Percentiles rank a stretch among this genome's conserved stretches.
Conservation (phyloP, 2,888 invertebrate genomes). For the Pachydiplax longipennis region DNA sequence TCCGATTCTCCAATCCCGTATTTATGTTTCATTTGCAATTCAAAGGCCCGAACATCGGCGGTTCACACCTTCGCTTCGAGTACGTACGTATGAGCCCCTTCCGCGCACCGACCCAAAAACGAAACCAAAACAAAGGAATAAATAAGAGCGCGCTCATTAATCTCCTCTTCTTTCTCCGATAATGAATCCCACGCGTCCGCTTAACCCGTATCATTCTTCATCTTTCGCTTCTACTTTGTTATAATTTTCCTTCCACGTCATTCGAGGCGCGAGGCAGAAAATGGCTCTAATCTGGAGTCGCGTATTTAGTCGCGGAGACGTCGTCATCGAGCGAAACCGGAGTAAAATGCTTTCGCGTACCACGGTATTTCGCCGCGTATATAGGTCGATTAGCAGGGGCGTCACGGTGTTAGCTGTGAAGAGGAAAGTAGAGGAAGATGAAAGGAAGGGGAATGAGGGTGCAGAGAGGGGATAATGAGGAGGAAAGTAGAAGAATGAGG, state of each 20-base stretch:
- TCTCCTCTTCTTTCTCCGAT: not conserved
- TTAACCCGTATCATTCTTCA: not conserved
- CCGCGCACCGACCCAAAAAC: no score
- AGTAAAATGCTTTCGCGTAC: slow-evolving; percentile 2
- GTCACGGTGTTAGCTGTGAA: not conserved
- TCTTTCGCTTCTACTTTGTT: not conserved
- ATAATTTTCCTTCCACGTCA: not conserved
- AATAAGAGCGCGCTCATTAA: not conserved
- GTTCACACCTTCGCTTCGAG: no score
- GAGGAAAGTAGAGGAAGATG: not conserved
- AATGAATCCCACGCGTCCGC: not conserved
- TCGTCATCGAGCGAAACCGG: not conserved
- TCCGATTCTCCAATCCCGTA: no score
- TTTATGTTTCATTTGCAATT: no score
- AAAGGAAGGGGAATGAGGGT: not conserved
- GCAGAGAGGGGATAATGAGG: not conserved
- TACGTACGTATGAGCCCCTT: no score
- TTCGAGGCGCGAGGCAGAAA: not conserved
- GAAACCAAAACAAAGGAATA: not conserved
- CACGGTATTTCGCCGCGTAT: not conserved
- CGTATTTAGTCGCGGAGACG: not conserved
- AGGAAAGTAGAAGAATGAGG: not conserved
- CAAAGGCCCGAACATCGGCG: no score
- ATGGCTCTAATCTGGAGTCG: not conserved
- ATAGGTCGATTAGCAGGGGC: slow-evolving; percentile 20